Percentiles rank a stretch among this genome's conserved stretches.
phyloP scores from a whole-genome alignment of 2,797 vertebrate genomes.

The Darevskia mixta region DNA sequence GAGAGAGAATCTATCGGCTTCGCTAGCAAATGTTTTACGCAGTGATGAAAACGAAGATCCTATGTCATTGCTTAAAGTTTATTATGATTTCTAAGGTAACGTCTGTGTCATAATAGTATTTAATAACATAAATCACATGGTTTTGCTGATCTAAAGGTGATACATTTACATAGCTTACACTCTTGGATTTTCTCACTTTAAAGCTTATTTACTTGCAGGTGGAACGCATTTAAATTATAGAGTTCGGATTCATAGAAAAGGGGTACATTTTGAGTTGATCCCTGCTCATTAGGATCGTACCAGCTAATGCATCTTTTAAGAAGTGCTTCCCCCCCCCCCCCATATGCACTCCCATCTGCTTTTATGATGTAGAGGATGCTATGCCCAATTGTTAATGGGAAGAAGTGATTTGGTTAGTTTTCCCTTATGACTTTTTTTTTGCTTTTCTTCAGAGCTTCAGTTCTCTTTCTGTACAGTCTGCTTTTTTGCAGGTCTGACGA shows the following conservation, averaged over 20 bases:
- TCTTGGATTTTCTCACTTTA: constrained; percentile 50
- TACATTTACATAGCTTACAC: constrained; percentile 42
- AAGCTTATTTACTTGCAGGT: constrained; percentile 42
- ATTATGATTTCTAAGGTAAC: constrained; percentile 38
- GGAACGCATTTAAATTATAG: constrained; percentile 49
- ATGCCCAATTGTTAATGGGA: constrained; percentile 31
- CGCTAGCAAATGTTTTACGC: constrained; percentile 47
- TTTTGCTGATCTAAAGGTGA: constrained; percentile 65
- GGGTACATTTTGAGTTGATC: constrained; percentile 61
- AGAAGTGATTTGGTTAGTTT: constrained; percentile 57
- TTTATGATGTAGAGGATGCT: constrained; percentile 5
- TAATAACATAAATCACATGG: constrained; percentile 40
- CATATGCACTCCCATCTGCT: constrained; percentile 30
- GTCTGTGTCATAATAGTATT: constrained; percentile 13
- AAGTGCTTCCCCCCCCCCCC: background rate
- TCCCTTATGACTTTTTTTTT: background rate
- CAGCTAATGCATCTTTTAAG: constrained; percentile 39
- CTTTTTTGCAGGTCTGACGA: constrained; percentile 49
- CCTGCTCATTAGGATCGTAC: constrained; percentile 55
- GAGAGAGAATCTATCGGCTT: background rate
- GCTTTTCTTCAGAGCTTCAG: constrained; percentile 35
- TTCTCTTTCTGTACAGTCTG: constrained; percentile 45
- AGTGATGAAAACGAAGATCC: constrained; percentile 41
- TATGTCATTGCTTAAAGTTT: constrained; percentile 42
- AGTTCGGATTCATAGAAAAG: constrained; percentile 65